Base-by-base conservation (phyloP, 1,140 invertebrate genomes). In the Radopholus similis region DNA sequence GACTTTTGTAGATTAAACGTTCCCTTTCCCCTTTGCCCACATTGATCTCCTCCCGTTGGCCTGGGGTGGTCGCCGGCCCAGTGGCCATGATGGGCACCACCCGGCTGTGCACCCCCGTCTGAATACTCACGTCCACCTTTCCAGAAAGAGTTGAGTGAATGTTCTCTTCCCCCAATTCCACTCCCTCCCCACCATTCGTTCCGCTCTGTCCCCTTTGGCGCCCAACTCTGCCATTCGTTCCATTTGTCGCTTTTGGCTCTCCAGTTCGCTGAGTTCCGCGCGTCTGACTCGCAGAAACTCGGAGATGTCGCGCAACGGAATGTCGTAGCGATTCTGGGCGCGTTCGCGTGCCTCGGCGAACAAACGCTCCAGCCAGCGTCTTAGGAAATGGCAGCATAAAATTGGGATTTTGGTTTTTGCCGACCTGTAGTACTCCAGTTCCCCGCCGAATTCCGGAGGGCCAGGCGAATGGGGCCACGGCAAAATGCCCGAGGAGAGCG, bases 391-490 rank as follows among this genome's bases (percentile, higher is more conserved):
- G 26, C 26, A 18, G 13, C 21, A 8, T 42, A 35, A 13, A 28
- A 23, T 28, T 11, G 13, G 11, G 8, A 18, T 6, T 15, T n/a
- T n/a, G n/a, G n/a, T 8, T 21, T 6, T 40, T 60, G 4, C 38
- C 13, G 30, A 60, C 58, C 58, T 60, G n/a, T 38, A 49, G 28
- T 60, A 60, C 32, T 60, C 34, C 37, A 60, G n/a, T 40, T 60
- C 23, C 30, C 30, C 23, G 47, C 47, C 47, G 15, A 51, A 51
- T 51, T 23, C 23, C n/a, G 47, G 47, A 9, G 47, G 47, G 15
- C 18, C 21, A 28, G 47, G 47, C 47, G 47, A 11, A 51, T 26
- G 23, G 2, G 47, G 47, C 47, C 47, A 51, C 4, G 47, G 47
- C 47, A 26, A 28, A 51, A 51, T 51, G 47, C 47, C 47, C 23